Conservation (phyloP, 1,140 invertebrate species). For the Mactra quadrangularis region DNA sequence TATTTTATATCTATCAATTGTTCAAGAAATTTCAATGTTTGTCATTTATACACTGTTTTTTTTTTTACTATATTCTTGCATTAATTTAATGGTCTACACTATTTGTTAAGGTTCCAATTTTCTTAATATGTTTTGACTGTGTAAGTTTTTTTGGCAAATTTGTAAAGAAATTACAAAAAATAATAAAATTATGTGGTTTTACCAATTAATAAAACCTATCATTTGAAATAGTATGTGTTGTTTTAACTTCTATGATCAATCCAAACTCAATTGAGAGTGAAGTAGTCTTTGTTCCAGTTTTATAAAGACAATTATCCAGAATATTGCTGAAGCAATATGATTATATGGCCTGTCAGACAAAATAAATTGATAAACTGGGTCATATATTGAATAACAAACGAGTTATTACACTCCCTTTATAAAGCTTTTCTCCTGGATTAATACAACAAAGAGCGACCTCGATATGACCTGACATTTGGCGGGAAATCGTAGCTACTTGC, state of each 20-base stretch:
- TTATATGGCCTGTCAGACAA: neutral
- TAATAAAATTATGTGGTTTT: slow-evolving; percentile 1
- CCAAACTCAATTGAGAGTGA: too few relatives aligned
- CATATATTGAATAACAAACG: slow-evolving; percentile 27
- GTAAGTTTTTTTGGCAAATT: slow-evolving; percentile 8
- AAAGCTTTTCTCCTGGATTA: neutral
- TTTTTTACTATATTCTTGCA: slow-evolving; percentile 25
- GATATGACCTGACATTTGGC: slow-evolving; percentile 61
- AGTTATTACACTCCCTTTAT: neutral
- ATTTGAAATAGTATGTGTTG: too few relatives aligned
- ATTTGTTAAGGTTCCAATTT: slow-evolving; percentile 19
- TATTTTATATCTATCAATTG: too few relatives aligned
- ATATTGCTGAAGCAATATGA: neutral
- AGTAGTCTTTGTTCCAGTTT: too few relatives aligned
- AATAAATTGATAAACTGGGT: slow-evolving; percentile 13
- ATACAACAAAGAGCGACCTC: slow-evolving; percentile 28
- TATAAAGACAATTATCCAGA: neutral
- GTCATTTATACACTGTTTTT: too few relatives aligned
- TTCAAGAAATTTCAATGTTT: too few relatives aligned
- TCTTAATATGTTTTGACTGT: neutral
- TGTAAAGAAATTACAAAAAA: slow-evolving; percentile 23
- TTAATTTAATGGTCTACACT: slow-evolving; percentile 21
- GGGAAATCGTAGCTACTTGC: slow-evolving; percentile 46
- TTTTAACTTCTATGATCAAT: too few relatives aligned
- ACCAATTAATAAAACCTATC: slow-evolving; percentile 15